phyloP scores from a whole-genome alignment of 2,888 invertebrate species.

The Cheilosia grossa region DNA sequence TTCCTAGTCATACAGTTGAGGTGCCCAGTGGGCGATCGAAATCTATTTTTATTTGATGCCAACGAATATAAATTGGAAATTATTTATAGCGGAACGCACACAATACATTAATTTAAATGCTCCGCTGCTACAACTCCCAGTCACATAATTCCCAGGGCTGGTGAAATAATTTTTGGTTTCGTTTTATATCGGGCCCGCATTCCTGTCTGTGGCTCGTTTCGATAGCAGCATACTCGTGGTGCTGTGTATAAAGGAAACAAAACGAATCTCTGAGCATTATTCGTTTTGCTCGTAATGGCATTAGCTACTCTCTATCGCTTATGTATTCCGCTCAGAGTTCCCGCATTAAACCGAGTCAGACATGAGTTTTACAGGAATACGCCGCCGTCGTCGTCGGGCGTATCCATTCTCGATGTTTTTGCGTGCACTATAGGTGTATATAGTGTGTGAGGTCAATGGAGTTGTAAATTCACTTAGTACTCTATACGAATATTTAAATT shows the following conservation, averaged over 20 bases:
- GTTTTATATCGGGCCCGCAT: constrained; percentile 41
- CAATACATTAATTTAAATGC: constrained; percentile 46
- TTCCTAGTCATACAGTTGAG: background rate
- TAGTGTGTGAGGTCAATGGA: constrained; percentile 59
- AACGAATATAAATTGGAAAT: constrained; percentile 44
- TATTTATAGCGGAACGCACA: constrained; percentile 55
- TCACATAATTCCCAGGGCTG: constrained; percentile 52
- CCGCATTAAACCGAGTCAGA: constrained; percentile 30
- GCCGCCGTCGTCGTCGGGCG: background rate
- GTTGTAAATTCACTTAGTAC: constrained; percentile 64
- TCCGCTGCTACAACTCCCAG: constrained; percentile 34
- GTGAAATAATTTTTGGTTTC: constrained; percentile 19
- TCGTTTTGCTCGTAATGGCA: constrained; percentile 20
- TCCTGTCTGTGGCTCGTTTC: constrained; percentile 37
- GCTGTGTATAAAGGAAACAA: constrained; percentile 11
- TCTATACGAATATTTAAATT: constrained; percentile 61
- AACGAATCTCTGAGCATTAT: constrained; percentile 45
- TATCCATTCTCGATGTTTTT: constrained; percentile 16
- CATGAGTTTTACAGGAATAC: constrained; percentile 30
- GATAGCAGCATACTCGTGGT: constrained; percentile 7
- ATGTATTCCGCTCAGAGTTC: constrained; percentile 53
- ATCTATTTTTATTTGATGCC: constrained; percentile 56
- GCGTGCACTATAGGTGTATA: constrained; percentile 36
- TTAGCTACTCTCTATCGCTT: constrained; percentile 20
- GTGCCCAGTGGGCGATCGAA: constrained; percentile 25